Conservation (phyloP, 2,888 invertebrate species). For the Anorthoa munda region DNA sequence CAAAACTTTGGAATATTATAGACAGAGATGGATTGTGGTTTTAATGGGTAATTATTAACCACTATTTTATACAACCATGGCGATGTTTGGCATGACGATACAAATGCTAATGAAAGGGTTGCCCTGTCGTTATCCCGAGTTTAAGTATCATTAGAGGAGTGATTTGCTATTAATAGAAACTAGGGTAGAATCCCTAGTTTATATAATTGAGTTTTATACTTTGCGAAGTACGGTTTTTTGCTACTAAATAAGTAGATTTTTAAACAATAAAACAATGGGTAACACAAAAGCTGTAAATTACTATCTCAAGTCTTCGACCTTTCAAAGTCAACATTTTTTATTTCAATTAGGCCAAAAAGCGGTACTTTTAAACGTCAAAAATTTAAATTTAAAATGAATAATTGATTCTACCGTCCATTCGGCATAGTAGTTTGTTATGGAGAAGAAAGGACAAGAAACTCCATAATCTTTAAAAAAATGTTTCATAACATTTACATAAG, state of each 20-base stretch:
- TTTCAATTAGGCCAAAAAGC: too few species aligned
- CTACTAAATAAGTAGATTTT: background rate
- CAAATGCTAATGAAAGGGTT: constrained; percentile 32
- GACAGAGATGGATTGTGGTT: constrained; percentile 50
- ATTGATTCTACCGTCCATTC: too few species aligned
- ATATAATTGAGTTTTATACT: constrained; percentile 7
- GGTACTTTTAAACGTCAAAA: too few species aligned
- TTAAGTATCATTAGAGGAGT: constrained; percentile 7
- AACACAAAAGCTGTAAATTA: background rate
- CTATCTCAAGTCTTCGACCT: background rate
- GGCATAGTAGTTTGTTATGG: too few species aligned
- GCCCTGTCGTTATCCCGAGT: constrained; percentile 7
- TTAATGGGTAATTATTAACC: constrained; percentile 26
- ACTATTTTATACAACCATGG: constrained; percentile 6
- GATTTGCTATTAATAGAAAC: background rate
- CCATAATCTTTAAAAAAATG: too few species aligned
- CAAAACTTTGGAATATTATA: constrained; percentile 50
- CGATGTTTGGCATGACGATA: background rate
- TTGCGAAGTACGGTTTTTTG: background rate
- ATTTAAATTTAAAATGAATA: too few species aligned
- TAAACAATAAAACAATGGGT: background rate
- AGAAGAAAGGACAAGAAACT: too few species aligned
- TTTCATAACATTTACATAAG: too few species aligned
- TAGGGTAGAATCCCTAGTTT: constrained; percentile 3
- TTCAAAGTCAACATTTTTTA: too few species aligned